phyloP scores from a whole-genome alignment of 2,888 invertebrate genomes.

The Gonocerus acuteangulatus region DNA sequence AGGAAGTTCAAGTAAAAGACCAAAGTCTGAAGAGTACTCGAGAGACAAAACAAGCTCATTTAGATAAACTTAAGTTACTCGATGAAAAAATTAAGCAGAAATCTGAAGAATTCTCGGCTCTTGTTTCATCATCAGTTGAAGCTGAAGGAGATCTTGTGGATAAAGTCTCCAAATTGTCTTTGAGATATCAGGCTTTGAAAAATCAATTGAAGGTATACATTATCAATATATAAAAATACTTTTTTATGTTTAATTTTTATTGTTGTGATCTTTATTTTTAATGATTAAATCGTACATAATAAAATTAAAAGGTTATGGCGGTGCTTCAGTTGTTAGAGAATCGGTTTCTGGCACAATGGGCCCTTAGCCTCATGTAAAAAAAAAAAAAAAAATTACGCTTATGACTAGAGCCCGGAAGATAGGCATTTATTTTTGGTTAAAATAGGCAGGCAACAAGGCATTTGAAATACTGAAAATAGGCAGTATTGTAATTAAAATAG shows the following conservation, averaged over 20 bases:
- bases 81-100: constrained; percentile 63
- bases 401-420: too few species aligned
- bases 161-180: constrained; percentile 68
- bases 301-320: too few species aligned
- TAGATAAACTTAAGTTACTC: constrained; percentile 65
- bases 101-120: constrained; percentile 59
- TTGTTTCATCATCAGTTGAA: constrained; percentile 62
- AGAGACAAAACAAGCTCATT: constrained; percentile 69
- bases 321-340: too few species aligned
- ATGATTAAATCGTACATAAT: too few species aligned
- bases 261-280: too few species aligned
- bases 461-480: too few species aligned
- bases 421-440: too few species aligned
- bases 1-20: constrained; percentile 78
- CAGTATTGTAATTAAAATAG: too few species aligned
- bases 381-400: too few species aligned
- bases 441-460: too few species aligned
- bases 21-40: constrained; percentile 80
- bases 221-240: not conserved
- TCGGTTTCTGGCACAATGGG: too few species aligned
- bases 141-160: constrained; percentile 66
- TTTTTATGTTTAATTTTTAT: not conserved
- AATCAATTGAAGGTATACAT: constrained; percentile 59
- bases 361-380: too few species aligned
- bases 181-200: constrained; percentile 72